Conservation (phyloP, 2,888 invertebrate genomes). For the Melangyna quadrimaculata region DNA sequence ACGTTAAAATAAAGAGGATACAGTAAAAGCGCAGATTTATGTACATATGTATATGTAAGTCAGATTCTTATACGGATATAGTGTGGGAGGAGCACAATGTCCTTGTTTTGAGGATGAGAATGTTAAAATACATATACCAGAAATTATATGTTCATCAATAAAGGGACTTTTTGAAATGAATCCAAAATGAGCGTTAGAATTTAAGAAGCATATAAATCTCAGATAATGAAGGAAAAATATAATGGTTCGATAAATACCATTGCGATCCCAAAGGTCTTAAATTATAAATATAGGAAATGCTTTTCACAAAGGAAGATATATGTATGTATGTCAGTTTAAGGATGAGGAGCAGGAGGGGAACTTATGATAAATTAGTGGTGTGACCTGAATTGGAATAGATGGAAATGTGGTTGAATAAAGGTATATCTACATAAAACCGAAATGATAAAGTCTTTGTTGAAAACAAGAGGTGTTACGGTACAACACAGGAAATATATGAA, state of each 20-base stretch:
- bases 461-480: background rate
- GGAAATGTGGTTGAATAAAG: background rate
- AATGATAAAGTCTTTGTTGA: background rate
- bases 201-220: slow-evolving; percentile 5
- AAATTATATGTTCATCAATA: background rate
- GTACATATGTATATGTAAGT: too few species aligned
- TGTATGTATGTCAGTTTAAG: background rate
- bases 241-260: background rate
- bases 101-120: background rate
- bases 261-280: background rate
- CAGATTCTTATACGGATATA: background rate
- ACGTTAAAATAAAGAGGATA: slow-evolving; percentile 28
- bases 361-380: background rate
- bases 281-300: background rate
- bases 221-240: background rate
- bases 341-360: background rate
- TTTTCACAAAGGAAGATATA: background rate
- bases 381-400: background rate
- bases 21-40: slow-evolving; percentile 17
- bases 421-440: background rate
- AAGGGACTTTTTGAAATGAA: background rate
- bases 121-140: background rate
- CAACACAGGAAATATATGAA: background rate
- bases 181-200: background rate
- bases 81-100: background rate